Conservation (phyloP, 2,888 invertebrate species). For the Eristalis arbustorum region DNA sequence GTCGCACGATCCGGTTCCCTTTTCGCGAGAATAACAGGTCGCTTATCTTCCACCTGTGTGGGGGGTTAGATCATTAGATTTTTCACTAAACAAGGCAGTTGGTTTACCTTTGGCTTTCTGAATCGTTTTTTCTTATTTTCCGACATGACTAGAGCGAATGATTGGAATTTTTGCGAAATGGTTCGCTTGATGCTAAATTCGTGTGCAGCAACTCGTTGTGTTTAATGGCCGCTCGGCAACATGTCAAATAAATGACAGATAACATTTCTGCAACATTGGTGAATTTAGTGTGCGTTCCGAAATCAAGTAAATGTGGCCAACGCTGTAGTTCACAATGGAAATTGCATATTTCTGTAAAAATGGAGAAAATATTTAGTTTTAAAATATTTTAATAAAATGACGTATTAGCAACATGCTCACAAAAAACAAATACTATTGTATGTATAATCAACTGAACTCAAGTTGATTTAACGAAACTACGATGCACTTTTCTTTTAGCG, state of each 20-base stretch:
- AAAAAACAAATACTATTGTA: too few relatives aligned
- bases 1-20: slow-evolving; percentile 71
- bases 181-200: not conserved
- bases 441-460: too few relatives aligned
- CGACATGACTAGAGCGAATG: slow-evolving; percentile 72
- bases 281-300: not conserved
- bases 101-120: slow-evolving; percentile 74
- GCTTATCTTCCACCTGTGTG: slow-evolving; percentile 71
- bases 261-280: not conserved
- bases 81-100: not conserved
- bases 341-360: not conserved
- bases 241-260: not conserved
- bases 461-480: too few relatives aligned
- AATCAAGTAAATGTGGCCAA: not conserved
- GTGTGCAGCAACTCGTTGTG: not conserved
- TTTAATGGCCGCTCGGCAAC: not conserved
- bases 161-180: not conserved
- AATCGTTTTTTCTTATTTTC: slow-evolving; percentile 76
- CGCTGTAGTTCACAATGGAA: not conserved
- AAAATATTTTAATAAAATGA: not conserved
- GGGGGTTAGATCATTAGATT: not conserved
- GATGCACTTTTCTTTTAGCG: too few relatives aligned
- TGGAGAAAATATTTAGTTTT: not conserved
- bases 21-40: slow-evolving; percentile 75
- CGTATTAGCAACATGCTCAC: too few relatives aligned